phyloP scores from a whole-genome alignment of 2,113 vertebrate species.

The Sminthopsis crassicaudata region DNA sequence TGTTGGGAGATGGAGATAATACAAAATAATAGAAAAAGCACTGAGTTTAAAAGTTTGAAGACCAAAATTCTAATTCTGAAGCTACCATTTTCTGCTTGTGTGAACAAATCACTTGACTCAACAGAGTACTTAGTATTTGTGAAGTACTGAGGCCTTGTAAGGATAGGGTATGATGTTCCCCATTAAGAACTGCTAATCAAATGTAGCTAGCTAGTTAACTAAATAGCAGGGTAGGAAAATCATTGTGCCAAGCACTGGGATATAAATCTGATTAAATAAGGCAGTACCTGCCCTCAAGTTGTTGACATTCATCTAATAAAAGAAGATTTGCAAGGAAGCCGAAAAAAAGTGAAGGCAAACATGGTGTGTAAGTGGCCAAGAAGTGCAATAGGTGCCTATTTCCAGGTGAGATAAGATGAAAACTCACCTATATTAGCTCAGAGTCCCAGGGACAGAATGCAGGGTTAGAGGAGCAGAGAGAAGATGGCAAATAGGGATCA shows the following conservation, averaged over 20 bases:
- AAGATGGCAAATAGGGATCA: too few relatives aligned
- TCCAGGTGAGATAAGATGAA: neutral
- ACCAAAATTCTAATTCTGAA: neutral
- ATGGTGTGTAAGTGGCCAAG: neutral
- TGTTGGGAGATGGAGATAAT: neutral
- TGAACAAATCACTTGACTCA: neutral
- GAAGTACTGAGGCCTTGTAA: neutral
- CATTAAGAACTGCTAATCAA: neutral
- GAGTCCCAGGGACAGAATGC: neutral
- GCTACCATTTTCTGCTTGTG: neutral
- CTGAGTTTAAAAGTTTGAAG: neutral
- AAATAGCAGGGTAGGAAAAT: too few relatives aligned
- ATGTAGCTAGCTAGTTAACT: neutral
- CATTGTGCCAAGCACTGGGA: neutral
- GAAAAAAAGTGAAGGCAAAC: neutral
- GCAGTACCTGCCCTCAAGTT: neutral
- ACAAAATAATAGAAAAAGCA: neutral
- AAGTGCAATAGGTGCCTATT: neutral
- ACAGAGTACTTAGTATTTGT: neutral
- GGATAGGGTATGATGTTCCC: neutral
- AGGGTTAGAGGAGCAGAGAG: neutral
- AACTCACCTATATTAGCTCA: neutral
- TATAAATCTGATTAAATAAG: too few relatives aligned
- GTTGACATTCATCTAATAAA: neutral
- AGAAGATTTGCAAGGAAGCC: neutral